Evolutionary conservation across 2,888 invertebrate species (phyloP), one percentile per base, ranked within the genome.

Genomic region (Drosophila vallismaia): DNA sequence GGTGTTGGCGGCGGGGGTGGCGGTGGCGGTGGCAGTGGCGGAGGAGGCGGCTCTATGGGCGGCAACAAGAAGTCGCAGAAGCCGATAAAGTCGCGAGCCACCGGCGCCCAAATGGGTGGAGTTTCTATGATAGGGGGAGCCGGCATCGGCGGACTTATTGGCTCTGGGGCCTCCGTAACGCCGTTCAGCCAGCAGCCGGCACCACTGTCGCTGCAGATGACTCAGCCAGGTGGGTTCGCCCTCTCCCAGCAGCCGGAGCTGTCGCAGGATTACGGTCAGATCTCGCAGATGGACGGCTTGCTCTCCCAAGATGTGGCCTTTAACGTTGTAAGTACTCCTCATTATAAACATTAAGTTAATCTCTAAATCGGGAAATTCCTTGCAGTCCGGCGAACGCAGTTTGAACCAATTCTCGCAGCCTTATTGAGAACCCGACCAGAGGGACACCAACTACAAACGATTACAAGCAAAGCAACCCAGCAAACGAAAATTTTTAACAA

Each of bases 251-350:
- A 96, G 88, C 91, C 90, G 5, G 92, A 86, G 52, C 67, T 92
- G 10, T 92, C 92, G 26, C 92, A 92, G 74, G 92, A 92, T 74
- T 92, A 90, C 79, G 91, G 91, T 2, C 90, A 90, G 71, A 91
- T 91, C 64, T 98, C 98, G 54, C 98, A 98, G 93, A 97, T 97
- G 93, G 98, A 98, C 91, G 97, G 97, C 59, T 94, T 98, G 88
- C 93, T 98, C 87, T 98, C 98, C 52, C 98, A 98, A 93, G 98
- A 97, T 76, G 90, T 88, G 29, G 67, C 82, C 63, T 91, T 90
- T 49, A 88, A 85, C 60, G 81, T 86, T 77, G 91, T 91, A 70
- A 86, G 89, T 81, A 9, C 10, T n/a, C n/a, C n/a, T n/a, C 36
- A 10, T 10, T 4, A 7, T 3, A 14, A 19, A 33, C 3, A 10